A percentile compares a stretch with the other conserved stretches of the same genome.
phyloP scores from a whole-genome alignment of 2,888 invertebrate genomes.

The Oxystoma pomonae region DNA sequence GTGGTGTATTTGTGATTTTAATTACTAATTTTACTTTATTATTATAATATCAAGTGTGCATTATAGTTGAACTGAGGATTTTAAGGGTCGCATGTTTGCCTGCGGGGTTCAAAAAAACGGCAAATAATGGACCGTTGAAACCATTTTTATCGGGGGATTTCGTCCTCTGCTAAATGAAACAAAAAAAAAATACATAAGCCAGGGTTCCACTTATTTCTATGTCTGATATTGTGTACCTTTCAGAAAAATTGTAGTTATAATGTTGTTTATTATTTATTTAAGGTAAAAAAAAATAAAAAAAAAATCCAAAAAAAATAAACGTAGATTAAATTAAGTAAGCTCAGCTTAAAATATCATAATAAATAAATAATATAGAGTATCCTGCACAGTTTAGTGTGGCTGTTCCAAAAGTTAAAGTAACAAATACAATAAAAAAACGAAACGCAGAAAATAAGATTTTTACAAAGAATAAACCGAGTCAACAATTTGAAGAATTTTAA shows the following conservation, averaged over 20 bases:
- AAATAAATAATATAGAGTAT: slow-evolving; percentile 13
- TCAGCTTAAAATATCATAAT: slow-evolving; percentile 40
- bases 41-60: slow-evolving; percentile 41
- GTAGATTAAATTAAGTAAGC: slow-evolving; percentile 31
- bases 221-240: slow-evolving; percentile 49
- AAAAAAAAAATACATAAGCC: neutral
- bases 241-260: slow-evolving; percentile 39
- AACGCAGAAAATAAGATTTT: no score
- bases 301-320: slow-evolving; percentile 31
- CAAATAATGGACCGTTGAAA: no score
- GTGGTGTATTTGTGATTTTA: slow-evolving; percentile 41
- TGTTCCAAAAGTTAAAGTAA: neutral
- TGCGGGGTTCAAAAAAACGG: slow-evolving; percentile 26
- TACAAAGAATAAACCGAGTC: neutral
- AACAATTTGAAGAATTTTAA: no score
- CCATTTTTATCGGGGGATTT: no score
- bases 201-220: slow-evolving; percentile 33
- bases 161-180: neutral
- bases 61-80: slow-evolving; percentile 31
- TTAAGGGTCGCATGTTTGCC: slow-evolving; percentile 18
- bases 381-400: slow-evolving; percentile 14
- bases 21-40: slow-evolving; percentile 36
- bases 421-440: neutral
- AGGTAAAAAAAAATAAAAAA: slow-evolving; percentile 35
- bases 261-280: slow-evolving; percentile 43